Evolutionary conservation across 2,888 invertebrate genomes (phyloP).

Genomic region (Sinopyrophorus schimmeli): DNA sequence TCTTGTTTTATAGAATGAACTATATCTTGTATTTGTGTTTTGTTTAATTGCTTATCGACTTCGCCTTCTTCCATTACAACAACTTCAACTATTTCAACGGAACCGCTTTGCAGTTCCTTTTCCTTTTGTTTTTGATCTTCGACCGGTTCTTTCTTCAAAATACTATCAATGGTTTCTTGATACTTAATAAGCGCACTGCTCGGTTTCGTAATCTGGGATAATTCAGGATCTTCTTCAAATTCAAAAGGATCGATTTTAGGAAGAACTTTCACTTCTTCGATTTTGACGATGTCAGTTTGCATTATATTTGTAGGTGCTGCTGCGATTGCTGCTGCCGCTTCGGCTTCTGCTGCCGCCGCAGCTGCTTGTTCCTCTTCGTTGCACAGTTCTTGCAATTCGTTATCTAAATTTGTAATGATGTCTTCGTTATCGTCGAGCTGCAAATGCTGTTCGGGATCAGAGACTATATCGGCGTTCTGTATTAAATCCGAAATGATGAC

Average conservation of each 20-base stretch:
- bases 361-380: slow-evolving; percentile 45
- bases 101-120: slow-evolving; percentile 39
- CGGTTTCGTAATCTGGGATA: slow-evolving; percentile 41
- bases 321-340: slow-evolving; percentile 9
- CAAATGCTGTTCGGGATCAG: slow-evolving; percentile 53
- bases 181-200: slow-evolving; percentile 21
- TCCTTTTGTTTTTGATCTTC: slow-evolving; percentile 32
- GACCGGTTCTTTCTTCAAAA: slow-evolving; percentile 39
- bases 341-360: slow-evolving; percentile 37
- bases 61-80: slow-evolving; percentile 54
- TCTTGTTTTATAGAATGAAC: slow-evolving; percentile 42
- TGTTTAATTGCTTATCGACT: slow-evolving; percentile 48
- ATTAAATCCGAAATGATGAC: slow-evolving; percentile 60
- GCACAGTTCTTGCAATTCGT: slow-evolving; percentile 48
- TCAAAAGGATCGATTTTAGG: slow-evolving; percentile 52
- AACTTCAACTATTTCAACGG: slow-evolving; percentile 54
- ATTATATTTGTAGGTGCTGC: slow-evolving; percentile 30
- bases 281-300: too few relatives aligned
- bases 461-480: slow-evolving; percentile 56
- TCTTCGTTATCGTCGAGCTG: slow-evolving; percentile 52
- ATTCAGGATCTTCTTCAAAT: slow-evolving; percentile 53
- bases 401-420: slow-evolving; percentile 51
- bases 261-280: slow-evolving; percentile 28
- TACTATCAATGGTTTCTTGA: slow-evolving; percentile 28
- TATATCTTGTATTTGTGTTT: slow-evolving; percentile 49